Conservation (phyloP, 2,888 invertebrate genomes). For the Diarsia dahlii region DNA sequence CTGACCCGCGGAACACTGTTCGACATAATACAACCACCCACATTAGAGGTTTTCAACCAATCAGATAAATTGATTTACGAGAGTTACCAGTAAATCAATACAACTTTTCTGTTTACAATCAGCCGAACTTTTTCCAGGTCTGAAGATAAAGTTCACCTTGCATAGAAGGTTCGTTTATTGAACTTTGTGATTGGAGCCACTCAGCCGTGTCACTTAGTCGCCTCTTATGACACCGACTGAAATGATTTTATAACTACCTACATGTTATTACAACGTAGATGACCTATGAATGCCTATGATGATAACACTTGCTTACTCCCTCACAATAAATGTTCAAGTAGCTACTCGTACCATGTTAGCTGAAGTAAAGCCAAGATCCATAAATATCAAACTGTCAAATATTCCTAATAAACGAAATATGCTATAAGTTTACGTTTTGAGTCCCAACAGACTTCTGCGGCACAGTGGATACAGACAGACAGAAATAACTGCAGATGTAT, state of each 20-base stretch:
- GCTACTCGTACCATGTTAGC: conserved; percentile 9
- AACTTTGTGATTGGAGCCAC: conserved; percentile 17
- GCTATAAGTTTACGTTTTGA: conserved; percentile 40
- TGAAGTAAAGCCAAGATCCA: conserved; percentile 37
- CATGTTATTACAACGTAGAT: conserved; percentile 23
- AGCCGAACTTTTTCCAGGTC: conserved; percentile 32
- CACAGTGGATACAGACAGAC: conserved; percentile 13
- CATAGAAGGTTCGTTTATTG: conserved; percentile 31
- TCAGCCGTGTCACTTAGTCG: conserved; percentile 10
- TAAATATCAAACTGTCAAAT: conserved; percentile 57
- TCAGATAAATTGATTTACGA: conserved; percentile 37
- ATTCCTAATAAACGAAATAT: conserved; percentile 46
- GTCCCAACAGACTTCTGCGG: conserved; percentile 40
- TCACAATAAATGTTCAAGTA: neutral
- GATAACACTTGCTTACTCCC: conserved; percentile 34
- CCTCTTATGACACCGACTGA: conserved; percentile 16
- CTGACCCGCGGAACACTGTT: neutral
- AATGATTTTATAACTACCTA: conserved; percentile 14
- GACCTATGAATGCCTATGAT: conserved; percentile 21
- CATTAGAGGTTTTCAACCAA: conserved; percentile 20
- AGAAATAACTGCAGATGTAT: conserved; percentile 22
- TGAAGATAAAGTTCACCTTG: conserved; percentile 34
- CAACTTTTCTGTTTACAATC: conserved; percentile 43
- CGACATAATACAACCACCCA: neutral
- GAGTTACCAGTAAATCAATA: conserved; percentile 35